A percentile compares a stretch with the other conserved stretches of the same genome.
Conservation (phyloP, 2,888 invertebrate species). For the Allygus modestus region DNA sequence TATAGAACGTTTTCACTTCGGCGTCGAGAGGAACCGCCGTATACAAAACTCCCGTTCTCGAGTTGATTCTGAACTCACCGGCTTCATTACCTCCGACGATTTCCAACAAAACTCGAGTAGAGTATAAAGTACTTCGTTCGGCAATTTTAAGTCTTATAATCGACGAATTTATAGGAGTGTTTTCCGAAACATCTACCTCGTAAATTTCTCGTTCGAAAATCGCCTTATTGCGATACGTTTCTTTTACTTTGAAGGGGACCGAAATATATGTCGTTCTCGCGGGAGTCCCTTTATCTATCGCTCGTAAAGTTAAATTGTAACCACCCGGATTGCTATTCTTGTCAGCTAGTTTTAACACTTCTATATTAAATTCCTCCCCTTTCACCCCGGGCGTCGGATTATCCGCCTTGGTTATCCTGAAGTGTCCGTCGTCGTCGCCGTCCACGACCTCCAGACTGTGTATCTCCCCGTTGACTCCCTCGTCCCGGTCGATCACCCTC, state of each 20-base stretch:
- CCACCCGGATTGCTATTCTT: conserved; percentile 86
- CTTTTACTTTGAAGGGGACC: conserved; percentile 88
- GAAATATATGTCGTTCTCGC: conserved; percentile 86
- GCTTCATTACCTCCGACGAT: conserved; percentile 95
- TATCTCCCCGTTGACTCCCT: conserved; percentile 90
- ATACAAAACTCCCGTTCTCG: conserved; percentile 91
- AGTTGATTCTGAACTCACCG: conserved; percentile 90
- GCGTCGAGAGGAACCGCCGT: conserved; percentile 89
- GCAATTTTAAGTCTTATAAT: conserved; percentile 90
- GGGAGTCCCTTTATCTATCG: conserved; percentile 89
- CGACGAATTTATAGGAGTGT: conserved; percentile 91
- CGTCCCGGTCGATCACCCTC: conserved; percentile 88
- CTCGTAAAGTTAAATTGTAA: conserved; percentile 91
- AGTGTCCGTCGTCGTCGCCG: conserved; percentile 93
- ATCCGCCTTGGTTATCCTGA: conserved; percentile 78
- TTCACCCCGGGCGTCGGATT: conserved; percentile 74
- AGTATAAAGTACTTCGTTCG: conserved; percentile 88
- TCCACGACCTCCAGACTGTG: conserved; percentile 88
- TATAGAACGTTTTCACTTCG: conserved; percentile 89
- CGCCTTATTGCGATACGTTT: conserved; percentile 90
- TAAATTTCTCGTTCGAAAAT: conserved; percentile 91
- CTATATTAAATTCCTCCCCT: conserved; percentile 85
- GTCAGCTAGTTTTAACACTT: conserved; percentile 85
- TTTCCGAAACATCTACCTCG: conserved; percentile 92
- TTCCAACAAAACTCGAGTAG: conserved; percentile 89